phyloP scores from a whole-genome alignment of 2,113 vertebrate genomes.

The Muntiacus reevesi region DNA sequence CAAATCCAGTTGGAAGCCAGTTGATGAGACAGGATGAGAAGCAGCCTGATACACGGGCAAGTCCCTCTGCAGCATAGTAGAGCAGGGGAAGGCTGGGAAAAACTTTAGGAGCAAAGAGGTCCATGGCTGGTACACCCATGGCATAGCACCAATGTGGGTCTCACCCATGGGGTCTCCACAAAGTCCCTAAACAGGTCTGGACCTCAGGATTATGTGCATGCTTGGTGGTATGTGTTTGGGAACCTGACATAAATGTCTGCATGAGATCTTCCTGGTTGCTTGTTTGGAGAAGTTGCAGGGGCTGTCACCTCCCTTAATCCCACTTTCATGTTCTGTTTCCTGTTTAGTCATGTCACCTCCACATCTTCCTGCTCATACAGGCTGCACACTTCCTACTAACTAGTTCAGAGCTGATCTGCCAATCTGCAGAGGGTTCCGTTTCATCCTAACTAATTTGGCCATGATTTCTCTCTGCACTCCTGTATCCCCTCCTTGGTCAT shows the following conservation, averaged over 20 bases:
- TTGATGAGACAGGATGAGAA: neutral
- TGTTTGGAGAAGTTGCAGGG: neutral
- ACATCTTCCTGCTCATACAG: neutral
- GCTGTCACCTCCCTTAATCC: neutral
- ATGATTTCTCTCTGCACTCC: constrained; percentile 39
- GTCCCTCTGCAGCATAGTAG: neutral
- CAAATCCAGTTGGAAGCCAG: neutral
- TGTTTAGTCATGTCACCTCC: neutral
- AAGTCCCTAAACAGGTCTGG: neutral
- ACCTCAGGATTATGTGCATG: neutral
- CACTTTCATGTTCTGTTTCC: neutral
- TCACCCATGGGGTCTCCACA: neutral
- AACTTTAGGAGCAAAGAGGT: neutral
- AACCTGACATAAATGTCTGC: neutral
- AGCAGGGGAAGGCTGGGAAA: neutral
- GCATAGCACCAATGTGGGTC: neutral
- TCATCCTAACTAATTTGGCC: constrained; percentile 53
- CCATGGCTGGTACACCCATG: neutral
- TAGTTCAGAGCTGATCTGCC: constrained; percentile 19
- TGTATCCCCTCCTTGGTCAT: constrained; percentile 62
- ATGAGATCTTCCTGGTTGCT: neutral
- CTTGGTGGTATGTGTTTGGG: neutral
- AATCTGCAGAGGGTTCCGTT: neutral
- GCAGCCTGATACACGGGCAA: neutral
- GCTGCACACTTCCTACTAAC: neutral